A percentile compares a stretch with the other conserved stretches of the same genome.
Evolutionary conservation across 1,140 invertebrate species (phyloP).

Genomic region (Drosophila virilis): DNA sequence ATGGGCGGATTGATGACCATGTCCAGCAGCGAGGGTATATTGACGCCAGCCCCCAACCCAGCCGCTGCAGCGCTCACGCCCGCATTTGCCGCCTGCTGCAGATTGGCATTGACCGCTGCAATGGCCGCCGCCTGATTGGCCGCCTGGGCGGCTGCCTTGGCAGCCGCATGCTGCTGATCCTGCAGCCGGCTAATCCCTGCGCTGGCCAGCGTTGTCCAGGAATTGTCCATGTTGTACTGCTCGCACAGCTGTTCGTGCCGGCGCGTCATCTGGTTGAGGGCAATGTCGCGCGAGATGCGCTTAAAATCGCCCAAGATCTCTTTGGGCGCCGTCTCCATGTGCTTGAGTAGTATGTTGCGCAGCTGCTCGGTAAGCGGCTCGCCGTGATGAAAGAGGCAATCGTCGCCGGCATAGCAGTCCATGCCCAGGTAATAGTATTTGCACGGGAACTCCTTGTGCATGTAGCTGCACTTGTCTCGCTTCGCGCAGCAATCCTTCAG

Average conservation of each 20-base stretch:
- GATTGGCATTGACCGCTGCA: conserved; percentile 14
- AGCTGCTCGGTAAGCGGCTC: conserved; percentile 91
- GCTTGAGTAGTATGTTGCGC: conserved; percentile 89
- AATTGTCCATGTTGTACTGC: conserved; percentile 83
- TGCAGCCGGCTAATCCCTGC: conserved; percentile 44
- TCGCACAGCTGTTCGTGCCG: conserved; percentile 88
- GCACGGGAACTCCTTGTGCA: conserved; percentile 99
- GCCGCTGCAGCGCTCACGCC: conserved; percentile 4
- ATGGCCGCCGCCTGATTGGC: conserved; percentile 7
- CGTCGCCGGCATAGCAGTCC: conserved; percentile 90
- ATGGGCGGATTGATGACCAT: conserved; percentile 79
- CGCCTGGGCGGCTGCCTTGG: conserved; percentile 32
- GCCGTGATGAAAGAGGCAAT: conserved; percentile 97
- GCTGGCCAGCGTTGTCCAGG: conserved; percentile 52
- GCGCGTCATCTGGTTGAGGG: conserved; percentile 89
- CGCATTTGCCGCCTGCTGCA: conserved; percentile 27
- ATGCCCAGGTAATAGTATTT: conserved; percentile 98
- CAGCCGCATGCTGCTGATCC: conserved; percentile 45
- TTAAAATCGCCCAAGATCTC: conserved; percentile 95
- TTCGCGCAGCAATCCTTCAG: conserved; percentile 97
- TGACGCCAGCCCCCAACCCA: neutral
- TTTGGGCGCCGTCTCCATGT: conserved; percentile 95
- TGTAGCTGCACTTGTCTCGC: conserved; percentile 97
- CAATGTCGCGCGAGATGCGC: conserved; percentile 90
- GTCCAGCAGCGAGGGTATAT: conserved; percentile 77